Base-by-base conservation (phyloP, 2,797 vertebrate genomes). In the Astyanax mexicanus region DNA sequence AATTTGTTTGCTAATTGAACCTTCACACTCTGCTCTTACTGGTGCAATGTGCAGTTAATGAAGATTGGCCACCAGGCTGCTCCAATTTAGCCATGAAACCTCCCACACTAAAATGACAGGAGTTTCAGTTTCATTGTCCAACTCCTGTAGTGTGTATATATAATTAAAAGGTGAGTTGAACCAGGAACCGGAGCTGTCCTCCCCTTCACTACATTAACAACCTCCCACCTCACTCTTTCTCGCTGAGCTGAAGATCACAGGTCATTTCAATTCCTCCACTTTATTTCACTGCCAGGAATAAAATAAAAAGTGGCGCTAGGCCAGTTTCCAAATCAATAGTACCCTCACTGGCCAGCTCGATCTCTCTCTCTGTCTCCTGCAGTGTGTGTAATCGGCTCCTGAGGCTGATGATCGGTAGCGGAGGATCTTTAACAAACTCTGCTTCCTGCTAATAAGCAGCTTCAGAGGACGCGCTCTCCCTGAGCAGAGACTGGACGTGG, bases 401-500 rank as follows among this genome's bases (percentile, higher is more conserved):
- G 58, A 79, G 69, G 32, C 64, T 55, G 42, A 12, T 74, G 49
- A 78, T 21, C 40, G 17, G 19, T 11, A 32, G 52, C 38, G 9
- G 55, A 70, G 60, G 45, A 64, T 54, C 45, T 76, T 76, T 49
- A 80, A 81, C 54, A 80, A 66, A 78, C 80, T 71, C 64, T 74
- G 73, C n/a, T 51, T 71, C 7, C 10, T 52, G 35, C 87, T 88
- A 90, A 65, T 86, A 88, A 84, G 87, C 83, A 68, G 74, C 70
- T 81, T 76, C 83, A 40, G 85, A 88, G 52, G 52, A 78, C 87
- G 71, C 85, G 87, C 62, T 44, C 17, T 65, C 58, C 54, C 67
- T 23, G 44, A 51, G 65, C 13, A 58, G 52, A 19, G 67, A 35
- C 35, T 72, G 40, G 23, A 27, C 27, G 40, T 57, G 45, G 55